Conservation (phyloP, 2,888 invertebrate species). For the Choristoneura rosaceana region DNA sequence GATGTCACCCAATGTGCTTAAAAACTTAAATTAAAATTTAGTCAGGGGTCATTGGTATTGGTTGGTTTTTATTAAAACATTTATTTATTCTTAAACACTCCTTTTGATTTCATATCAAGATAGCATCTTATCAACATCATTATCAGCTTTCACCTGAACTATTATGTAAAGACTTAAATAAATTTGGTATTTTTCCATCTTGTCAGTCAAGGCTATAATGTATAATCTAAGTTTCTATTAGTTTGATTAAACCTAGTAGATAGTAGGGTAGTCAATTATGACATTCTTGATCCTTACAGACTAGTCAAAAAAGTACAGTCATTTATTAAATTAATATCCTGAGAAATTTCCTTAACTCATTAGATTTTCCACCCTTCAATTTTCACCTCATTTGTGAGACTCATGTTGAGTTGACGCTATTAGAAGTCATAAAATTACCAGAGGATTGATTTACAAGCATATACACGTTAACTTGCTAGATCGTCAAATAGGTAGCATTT, state of each 20-base stretch:
- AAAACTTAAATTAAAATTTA: too few relatives aligned
- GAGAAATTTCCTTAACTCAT: neutral
- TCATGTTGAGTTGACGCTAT: neutral
- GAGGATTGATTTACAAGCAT: neutral
- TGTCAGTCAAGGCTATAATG: neutral
- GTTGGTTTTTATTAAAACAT: neutral
- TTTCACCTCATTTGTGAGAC: neutral
- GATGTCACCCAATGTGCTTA: too few relatives aligned
- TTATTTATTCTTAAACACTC: neutral
- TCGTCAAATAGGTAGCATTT: neutral
- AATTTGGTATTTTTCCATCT: constrained; percentile 17
- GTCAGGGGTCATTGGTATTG: neutral
- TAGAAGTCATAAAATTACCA: neutral
- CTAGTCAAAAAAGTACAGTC: neutral
- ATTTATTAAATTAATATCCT: neutral
- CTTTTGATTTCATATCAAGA: neutral
- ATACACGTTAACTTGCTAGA: neutral
- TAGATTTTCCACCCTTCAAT: neutral
- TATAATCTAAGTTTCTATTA: neutral
- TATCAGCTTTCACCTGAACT: constrained; percentile 4
- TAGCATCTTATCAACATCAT: constrained; percentile 14
- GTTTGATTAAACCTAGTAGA: neutral
- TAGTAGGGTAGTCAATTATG: too few relatives aligned
- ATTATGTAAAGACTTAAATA: neutral
- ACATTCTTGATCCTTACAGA: neutral